Evolutionary conservation across 2,797 vertebrate genomes (phyloP).

Genomic region (Ceryle rudis): DNA sequence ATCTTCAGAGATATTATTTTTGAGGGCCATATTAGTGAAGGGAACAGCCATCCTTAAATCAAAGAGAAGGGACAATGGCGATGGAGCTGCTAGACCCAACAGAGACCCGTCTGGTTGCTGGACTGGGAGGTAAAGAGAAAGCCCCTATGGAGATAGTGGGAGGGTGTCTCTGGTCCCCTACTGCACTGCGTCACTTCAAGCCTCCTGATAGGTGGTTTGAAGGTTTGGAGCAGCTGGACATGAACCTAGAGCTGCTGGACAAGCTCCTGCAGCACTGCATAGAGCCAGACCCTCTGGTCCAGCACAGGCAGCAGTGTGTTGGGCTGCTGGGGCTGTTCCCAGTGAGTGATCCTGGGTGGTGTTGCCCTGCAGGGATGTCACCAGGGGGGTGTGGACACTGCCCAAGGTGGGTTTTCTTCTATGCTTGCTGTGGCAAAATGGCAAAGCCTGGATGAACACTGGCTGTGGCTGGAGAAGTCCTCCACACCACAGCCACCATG

Average conservation of each 20-base stretch:
- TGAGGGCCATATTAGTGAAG: background rate
- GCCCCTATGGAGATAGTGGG: background rate
- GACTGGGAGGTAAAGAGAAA: background rate
- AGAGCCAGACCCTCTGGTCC: accelerated
- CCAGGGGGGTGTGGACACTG: accelerated
- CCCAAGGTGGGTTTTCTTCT: background rate
- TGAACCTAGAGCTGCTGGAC: background rate
- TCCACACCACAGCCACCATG: accelerated
- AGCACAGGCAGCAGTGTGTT: accelerated
- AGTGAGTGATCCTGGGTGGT: accelerated
- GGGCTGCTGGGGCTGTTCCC: background rate
- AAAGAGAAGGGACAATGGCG: background rate
- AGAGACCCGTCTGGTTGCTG: background rate
- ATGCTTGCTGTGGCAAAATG: background rate
- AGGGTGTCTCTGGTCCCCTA: background rate
- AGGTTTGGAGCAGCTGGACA: background rate
- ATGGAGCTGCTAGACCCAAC: background rate
- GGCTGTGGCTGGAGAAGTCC: accelerated
- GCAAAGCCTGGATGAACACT: background rate
- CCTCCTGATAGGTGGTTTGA: background rate
- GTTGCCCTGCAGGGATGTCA: background rate
- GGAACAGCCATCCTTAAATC: background rate
- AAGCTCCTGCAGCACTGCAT: accelerated
- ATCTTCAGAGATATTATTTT: background rate
- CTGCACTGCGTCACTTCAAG: accelerated